Conservation (phyloP, 1,140 invertebrate species). For the Octopus bimaculoides region DNA sequence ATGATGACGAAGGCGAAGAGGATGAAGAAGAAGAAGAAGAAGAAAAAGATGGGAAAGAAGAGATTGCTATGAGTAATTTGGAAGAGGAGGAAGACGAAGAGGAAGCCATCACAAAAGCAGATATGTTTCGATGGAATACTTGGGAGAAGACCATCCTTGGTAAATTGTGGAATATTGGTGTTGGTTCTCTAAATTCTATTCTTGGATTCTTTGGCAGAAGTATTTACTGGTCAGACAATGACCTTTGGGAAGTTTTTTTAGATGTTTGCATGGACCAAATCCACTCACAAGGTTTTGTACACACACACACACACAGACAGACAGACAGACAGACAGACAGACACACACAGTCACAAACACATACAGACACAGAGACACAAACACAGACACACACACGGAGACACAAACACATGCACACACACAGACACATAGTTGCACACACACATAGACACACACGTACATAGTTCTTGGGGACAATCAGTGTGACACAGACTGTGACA, state of each 20-base stretch:
- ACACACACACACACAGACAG: constrained; percentile 20
- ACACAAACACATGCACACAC: neutral
- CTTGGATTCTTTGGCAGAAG: neutral
- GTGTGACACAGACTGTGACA: too few relatives aligned
- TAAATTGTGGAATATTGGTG: constrained; percentile 20
- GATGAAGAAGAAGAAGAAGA: too few relatives aligned
- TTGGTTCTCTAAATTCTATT: neutral
- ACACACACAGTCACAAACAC: constrained; percentile 10
- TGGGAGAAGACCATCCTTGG: constrained; percentile 52
- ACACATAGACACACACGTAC: neutral
- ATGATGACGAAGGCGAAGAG: constrained; percentile 24
- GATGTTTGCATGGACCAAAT: too few relatives aligned
- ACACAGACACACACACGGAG: neutral
- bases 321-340: constrained; percentile 17
- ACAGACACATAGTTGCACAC: neutral
- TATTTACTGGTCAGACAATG: too few relatives aligned
- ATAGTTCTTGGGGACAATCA: neutral
- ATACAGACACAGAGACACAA: neutral
- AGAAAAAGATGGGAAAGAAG: constrained; percentile 18
- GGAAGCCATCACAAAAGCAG: constrained; percentile 37
- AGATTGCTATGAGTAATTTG: constrained; percentile 23
- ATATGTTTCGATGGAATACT: constrained; percentile 44
- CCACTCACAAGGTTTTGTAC: neutral
- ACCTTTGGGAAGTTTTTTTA: too few relatives aligned
- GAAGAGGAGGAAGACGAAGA: constrained; percentile 29